Conservation (phyloP, 2,797 vertebrate species). For the Falco biarmicus region DNA sequence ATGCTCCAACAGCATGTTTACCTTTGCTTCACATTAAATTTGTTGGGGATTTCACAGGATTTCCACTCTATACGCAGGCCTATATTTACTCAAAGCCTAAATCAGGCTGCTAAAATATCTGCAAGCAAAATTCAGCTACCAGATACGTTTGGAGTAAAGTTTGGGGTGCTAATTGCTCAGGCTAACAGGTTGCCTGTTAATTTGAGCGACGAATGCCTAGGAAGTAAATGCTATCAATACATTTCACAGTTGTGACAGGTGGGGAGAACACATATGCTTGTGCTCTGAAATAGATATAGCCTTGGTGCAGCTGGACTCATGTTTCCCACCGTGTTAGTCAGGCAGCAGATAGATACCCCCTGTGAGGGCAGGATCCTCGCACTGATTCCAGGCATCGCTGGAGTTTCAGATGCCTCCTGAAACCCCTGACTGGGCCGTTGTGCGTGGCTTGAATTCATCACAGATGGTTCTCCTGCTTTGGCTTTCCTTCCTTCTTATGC, state of each 20-base stretch:
- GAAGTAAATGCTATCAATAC: slow-evolving; percentile 7
- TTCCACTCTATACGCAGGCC: not conserved
- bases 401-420: not conserved
- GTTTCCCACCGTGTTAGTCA: fast-evolving
- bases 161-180: slow-evolving; percentile 51
- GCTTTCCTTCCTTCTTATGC: not conserved
- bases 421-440: not conserved
- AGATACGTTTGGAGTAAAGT: not conserved
- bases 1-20: not conserved
- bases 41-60: not conserved
- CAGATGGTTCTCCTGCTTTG: fast-evolving
- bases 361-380: not conserved
- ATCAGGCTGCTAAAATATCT: not conserved
- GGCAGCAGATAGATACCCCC: not conserved
- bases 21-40: not conserved
- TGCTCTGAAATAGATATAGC: slow-evolving; percentile 11
- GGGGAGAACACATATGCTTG: not conserved
- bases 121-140: not conserved
- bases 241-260: slow-evolving; percentile 59
- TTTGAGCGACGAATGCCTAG: not conserved
- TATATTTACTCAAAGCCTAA: not conserved
- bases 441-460: not conserved
- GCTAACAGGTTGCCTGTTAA: slow-evolving; percentile 53
- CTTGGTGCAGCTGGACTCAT: not conserved
- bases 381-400: not conserved